phyloP scores from a whole-genome alignment of 1,140 invertebrate genomes.

The Pseudachorutes palmiensis region DNA sequence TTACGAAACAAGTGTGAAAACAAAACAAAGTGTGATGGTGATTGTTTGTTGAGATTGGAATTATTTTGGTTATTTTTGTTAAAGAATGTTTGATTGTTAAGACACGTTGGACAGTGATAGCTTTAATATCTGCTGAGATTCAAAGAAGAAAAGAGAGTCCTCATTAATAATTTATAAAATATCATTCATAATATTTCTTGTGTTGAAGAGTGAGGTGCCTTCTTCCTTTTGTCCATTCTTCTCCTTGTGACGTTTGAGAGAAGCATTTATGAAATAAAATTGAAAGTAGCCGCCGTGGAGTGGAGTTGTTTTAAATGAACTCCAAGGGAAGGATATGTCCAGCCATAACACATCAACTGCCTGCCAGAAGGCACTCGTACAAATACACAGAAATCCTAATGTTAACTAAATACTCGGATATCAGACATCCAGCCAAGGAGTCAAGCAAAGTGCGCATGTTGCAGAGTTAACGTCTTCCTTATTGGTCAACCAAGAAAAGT shows the following conservation, averaged over 20 bases:
- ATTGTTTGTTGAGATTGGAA: no score
- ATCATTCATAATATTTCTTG: background rate
- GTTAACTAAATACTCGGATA: background rate
- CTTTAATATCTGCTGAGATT: background rate
- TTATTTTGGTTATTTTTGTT: no score
- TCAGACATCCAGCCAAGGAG: background rate
- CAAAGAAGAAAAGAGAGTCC: background rate
- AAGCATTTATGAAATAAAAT: no score
- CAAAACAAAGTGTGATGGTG: no score
- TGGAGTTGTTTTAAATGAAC: conserved; percentile 2
- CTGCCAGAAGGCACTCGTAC: conserved; percentile 8
- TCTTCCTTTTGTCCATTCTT: no score
- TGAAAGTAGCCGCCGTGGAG: no score
- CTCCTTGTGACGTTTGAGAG: no score
- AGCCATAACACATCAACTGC: conserved; percentile 1
- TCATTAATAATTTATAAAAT: conserved; percentile 4
- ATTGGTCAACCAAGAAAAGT: no score
- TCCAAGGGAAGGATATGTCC: conserved; percentile 7
- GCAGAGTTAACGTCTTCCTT: no score
- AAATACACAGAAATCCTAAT: background rate
- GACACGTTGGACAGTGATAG: background rate
- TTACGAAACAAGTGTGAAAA: no score
- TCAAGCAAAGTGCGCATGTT: no score
- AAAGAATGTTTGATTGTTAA: background rate
- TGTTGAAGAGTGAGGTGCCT: no score